phyloP scores from a whole-genome alignment of 2,797 vertebrate species.

The Premnoplex brunnescens region DNA sequence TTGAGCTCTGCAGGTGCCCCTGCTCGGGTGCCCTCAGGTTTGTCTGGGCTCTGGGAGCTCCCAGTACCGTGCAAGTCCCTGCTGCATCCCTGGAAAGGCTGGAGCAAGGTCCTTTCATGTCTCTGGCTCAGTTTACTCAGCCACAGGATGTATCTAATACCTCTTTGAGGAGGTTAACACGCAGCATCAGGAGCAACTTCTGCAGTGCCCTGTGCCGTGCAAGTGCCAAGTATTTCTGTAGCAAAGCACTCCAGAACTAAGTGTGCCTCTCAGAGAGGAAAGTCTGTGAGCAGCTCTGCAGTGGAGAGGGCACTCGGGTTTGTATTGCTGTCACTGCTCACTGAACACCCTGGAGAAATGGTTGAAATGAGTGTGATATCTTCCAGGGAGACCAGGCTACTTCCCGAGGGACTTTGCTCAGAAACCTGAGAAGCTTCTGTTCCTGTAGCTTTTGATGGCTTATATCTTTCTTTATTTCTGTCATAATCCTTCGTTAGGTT shows the following conservation, averaged over 20 bases:
- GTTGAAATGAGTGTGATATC: conserved; percentile 61
- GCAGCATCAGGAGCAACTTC: not conserved
- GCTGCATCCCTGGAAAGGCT: not conserved
- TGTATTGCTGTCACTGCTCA: not conserved
- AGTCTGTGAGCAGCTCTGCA: not conserved
- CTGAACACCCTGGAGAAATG: not conserved
- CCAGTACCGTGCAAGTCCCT: not conserved
- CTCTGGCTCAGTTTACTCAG: not conserved
- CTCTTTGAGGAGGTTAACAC: not conserved
- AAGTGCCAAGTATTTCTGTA: not conserved
- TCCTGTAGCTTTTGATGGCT: conserved; percentile 9
- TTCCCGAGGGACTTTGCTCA: conserved; percentile 40
- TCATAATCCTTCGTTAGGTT: conserved; percentile 60
- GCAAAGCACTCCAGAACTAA: conserved; percentile 14
- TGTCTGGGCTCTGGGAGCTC: not conserved
- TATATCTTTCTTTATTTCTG: conserved; percentile 36
- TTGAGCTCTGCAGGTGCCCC: not conserved
- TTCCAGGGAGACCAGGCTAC: conserved; percentile 61
- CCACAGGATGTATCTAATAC: not conserved
- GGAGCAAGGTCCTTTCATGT: not conserved
- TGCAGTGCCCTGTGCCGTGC: not conserved
- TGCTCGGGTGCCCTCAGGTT: fast-evolving
- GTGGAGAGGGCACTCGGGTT: conserved; percentile 8
- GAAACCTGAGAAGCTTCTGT: conserved; percentile 49
- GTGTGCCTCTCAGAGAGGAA: not conserved